A percentile compares a stretch with the other conserved stretches of the same genome.
Evolutionary conservation across 2,888 invertebrate genomes (phyloP).

Genomic region (Diploptera punctata): DNA sequence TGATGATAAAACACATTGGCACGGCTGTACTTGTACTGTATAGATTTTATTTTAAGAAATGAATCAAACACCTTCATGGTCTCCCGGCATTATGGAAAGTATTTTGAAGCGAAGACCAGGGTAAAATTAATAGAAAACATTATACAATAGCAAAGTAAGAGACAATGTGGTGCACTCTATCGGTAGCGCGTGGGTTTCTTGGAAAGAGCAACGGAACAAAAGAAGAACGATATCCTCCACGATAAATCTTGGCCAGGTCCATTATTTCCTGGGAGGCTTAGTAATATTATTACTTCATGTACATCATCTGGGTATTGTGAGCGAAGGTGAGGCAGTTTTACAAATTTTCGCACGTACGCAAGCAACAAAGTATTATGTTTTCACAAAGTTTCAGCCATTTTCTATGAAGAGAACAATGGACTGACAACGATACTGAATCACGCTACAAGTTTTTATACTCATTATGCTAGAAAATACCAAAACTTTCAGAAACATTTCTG

Average conservation of each 20-base stretch:
- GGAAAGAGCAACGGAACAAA: constrained; percentile 20
- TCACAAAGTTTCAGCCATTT: constrained; percentile 1
- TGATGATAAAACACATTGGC: too few species aligned
- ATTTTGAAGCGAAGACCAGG: constrained; percentile 4
- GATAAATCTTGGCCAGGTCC: constrained; percentile 32
- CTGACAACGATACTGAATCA: constrained; percentile 3
- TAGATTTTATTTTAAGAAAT: constrained; percentile 28
- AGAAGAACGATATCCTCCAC: constrained; percentile 31
- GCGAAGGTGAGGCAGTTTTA: neutral
- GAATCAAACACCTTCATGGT: constrained; percentile 21
- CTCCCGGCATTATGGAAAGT: neutral
- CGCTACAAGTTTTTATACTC: neutral
- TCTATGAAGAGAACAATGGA: neutral
- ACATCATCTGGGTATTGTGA: constrained; percentile 1
- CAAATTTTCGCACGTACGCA: constrained; percentile 3
- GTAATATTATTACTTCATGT: neutral
- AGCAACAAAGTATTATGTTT: neutral
- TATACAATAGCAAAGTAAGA: constrained; percentile 23
- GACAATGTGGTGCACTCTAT: constrained; percentile 28
- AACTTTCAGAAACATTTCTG: too few species aligned
- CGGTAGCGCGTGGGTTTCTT: constrained; percentile 20
- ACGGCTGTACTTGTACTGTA: too few species aligned
- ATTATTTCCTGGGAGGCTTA: constrained; percentile 19
- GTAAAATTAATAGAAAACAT: constrained; percentile 34
- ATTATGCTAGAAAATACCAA: too few species aligned